Evolutionary conservation across 2,797 vertebrate species (phyloP), one percentile per base, ranked within the genome.

Genomic region (Esox masquinongy): DNA sequence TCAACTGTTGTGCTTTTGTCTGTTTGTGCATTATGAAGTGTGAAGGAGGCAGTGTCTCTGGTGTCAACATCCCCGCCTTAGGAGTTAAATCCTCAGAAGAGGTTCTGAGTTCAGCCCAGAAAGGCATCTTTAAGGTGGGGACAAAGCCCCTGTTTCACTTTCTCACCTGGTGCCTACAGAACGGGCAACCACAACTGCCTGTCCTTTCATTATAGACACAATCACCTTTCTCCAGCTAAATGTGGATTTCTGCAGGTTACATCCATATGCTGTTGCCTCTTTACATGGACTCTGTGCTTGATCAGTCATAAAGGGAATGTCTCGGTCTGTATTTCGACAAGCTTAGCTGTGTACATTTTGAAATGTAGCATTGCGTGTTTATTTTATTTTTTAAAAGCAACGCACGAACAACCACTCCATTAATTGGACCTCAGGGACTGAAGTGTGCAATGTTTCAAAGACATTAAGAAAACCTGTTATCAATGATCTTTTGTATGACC

Each of bases 401-500:
- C 56, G 22, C 11, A 3, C 56, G 11, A 43, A 74, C 59, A 63
- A 43, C 56, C 26, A 36, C 22, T 73, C 19, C 39, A 61, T 24
- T 66, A 66, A 74, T n/a, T 29, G 72, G 64, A 66, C 24, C 72
- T 74, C 72, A 49, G 72, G 72, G 72, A 63, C 49, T 39, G 16
- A 16, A 36, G 72, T 63, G 11, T 7, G 34, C 64, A 61, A 36
- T 3, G 5, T 17, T 64, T 59, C 47, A 26, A n/a, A 16, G 17
- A 39, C 53, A 19, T 63, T 29, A n/a, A 26, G 61, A 29, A 31
- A 64, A 31, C 1, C 22, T 64, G 12, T 26, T 24, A 11, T 64
- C 61, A 16, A 29, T 64, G 24, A 29, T 0, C 51, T n/a, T 2
- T 5, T 34, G 19, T 19, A 34, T 34, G 34, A 34, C 7, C 36